A percentile compares a stretch with the other conserved stretches of the same genome.
Evolutionary conservation across 2,888 invertebrate genomes (phyloP).

Genomic region (Melanotus villosus): DNA sequence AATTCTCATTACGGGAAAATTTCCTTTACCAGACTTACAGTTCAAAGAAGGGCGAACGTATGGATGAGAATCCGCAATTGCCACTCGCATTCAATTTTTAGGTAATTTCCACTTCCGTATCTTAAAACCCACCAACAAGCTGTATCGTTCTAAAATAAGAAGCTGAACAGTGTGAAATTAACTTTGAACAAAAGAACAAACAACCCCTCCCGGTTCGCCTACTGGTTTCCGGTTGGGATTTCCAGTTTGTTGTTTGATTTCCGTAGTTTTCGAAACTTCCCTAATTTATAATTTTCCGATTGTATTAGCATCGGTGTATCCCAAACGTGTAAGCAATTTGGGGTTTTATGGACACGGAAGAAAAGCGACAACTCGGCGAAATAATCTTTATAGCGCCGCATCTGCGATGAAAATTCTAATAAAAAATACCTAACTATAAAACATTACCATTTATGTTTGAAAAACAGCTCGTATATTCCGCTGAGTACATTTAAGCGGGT

Average conservation of each 20-base stretch:
- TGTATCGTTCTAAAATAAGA: conserved; percentile 15
- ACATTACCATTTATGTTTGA: conserved; percentile 19
- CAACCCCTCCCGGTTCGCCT: not conserved
- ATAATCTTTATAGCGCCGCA: conserved; percentile 12
- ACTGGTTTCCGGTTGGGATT: not conserved
- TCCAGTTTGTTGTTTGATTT: no score
- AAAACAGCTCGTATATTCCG: conserved; percentile 26
- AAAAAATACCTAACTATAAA: conserved; percentile 26
- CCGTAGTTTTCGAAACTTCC: no score
- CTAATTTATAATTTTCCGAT: no score
- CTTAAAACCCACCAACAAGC: no score
- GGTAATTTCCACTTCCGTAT: conserved; percentile 14
- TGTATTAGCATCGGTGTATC: no score
- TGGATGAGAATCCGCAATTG: not conserved
- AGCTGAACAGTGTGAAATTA: conserved; percentile 28
- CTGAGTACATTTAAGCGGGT: conserved; percentile 23
- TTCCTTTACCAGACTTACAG: no score
- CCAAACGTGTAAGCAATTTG: not conserved
- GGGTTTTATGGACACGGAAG: conserved; percentile 1
- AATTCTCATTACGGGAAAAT: not conserved
- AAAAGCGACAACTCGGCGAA: conserved; percentile 5
- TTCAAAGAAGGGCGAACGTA: not conserved
- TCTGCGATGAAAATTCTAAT: conserved; percentile 24
- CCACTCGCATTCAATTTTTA: conserved; percentile 16
- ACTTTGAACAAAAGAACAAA: conserved; percentile 27